Evolutionary conservation across 2,797 vertebrate genomes (phyloP).

Genomic region (Momotus momota): DNA sequence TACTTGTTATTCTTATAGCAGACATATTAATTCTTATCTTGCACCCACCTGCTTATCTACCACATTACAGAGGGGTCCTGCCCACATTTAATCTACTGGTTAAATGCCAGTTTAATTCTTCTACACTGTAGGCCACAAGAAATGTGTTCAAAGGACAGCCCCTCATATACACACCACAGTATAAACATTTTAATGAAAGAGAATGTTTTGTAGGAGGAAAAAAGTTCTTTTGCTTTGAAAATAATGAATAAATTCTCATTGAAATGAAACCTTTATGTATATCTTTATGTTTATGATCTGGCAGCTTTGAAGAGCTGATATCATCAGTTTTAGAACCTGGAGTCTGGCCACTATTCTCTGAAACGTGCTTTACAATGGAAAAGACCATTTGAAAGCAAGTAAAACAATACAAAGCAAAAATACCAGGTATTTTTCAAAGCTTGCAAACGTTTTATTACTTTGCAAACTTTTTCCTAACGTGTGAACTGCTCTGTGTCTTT

Average conservation of each 20-base stretch:
- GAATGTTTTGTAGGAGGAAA: constrained; percentile 60
- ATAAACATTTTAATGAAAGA: constrained; percentile 68
- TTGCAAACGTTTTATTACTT: not conserved
- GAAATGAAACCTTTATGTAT: constrained; percentile 58
- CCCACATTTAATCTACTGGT: constrained; percentile 60
- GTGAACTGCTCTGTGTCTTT: not conserved
- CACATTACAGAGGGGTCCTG: constrained; percentile 53
- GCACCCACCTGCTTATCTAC: constrained; percentile 68
- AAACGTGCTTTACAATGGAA: constrained; percentile 35
- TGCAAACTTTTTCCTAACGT: not conserved
- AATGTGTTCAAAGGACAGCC: constrained; percentile 59
- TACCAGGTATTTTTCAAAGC: not conserved
- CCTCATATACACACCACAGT: constrained; percentile 36
- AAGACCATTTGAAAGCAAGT: constrained; percentile 32
- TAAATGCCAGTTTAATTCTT: constrained; percentile 62
- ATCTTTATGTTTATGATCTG: constrained; percentile 69
- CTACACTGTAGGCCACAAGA: constrained; percentile 64
- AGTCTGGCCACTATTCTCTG: constrained; percentile 58
- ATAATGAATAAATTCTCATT: constrained; percentile 54
- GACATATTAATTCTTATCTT: constrained; percentile 58
- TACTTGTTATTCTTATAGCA: constrained; percentile 41
- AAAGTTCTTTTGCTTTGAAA: constrained; percentile 61
- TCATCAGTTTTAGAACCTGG: constrained; percentile 66
- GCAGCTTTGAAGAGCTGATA: constrained; percentile 73
- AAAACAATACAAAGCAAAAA: not conserved